Base-by-base conservation (phyloP, 1,140 invertebrate genomes). In the Chrysomallon squamiferum region DNA sequence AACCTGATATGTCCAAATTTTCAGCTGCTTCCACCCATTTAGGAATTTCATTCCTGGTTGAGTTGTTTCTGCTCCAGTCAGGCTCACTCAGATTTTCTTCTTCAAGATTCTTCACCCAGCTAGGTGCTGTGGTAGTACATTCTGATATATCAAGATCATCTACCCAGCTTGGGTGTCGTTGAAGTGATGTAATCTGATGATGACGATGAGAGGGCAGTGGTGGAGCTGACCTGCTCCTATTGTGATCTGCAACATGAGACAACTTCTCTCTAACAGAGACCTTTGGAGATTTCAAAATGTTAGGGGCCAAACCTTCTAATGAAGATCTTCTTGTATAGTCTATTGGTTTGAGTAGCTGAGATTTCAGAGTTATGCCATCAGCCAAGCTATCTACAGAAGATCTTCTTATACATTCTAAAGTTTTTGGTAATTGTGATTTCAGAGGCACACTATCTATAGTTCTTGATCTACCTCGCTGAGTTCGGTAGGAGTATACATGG, bases 51-150 rank as follows among this genome's bases (percentile, higher is more conserved):
- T 47, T 32, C 15, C 38, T 1, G 13, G 20, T 52, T 38, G 15
- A 15, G 30, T 35, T 57, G 29, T 59, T 59, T 18, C 59, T 25
- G 27, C 22, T 38, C 65, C 65, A 66, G 9, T 61, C 11, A 30
- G 65, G 61, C 18, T 66, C 65, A n/a, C 49, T 60, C 45, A 66
- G 54, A 9, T 56, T 54, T 25, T 15, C 45, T 22, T 62, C 52
- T 32, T 68, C 68, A 32, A 75, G 41, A 18, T 67, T 73, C 43
- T 71, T 59, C 15, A 78, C 68, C 76, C 76, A 78, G 65, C 76
- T 76, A 1, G 76, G 76, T n/a, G n/a, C n/a, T 61, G 71, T 57
- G 9, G 62, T 54, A 2, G 66, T 67, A 41, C 62, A 65, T 2
- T 63, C 66, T 3, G 71, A 67, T 3, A 57, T 54, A 58, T 72